phyloP scores from a whole-genome alignment of 2,797 vertebrate genomes.

The Galagoides demidoff region DNA sequence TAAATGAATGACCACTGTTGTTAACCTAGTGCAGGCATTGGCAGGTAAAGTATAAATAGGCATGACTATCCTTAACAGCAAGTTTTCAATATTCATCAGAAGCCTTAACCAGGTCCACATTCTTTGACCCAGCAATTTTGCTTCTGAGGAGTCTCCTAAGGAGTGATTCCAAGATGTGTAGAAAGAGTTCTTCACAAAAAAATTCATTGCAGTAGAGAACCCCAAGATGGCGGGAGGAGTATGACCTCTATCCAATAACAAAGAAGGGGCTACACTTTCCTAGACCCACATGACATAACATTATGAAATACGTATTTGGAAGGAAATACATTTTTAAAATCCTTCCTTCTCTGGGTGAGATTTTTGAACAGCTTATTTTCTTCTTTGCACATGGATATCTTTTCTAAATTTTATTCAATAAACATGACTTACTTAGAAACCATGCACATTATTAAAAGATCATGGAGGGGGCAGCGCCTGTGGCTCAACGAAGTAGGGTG shows the following conservation, averaged over 20 bases:
- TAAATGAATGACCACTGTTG: background rate
- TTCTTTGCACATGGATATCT: background rate
- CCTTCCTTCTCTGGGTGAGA: background rate
- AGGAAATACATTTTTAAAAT: slow-evolving; percentile 37
- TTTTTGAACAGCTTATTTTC: slow-evolving; percentile 17
- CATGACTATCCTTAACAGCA: background rate
- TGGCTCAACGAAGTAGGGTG: too few species aligned
- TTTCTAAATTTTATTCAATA: slow-evolving; percentile 47
- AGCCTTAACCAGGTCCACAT: background rate
- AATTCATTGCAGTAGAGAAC: background rate
- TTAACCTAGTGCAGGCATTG: background rate
- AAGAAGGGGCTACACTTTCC: background rate
- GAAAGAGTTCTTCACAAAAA: background rate
- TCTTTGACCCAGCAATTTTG: slow-evolving; percentile 7
- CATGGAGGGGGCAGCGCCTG: too few species aligned
- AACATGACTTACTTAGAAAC: slow-evolving; percentile 36
- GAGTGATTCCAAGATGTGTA: slow-evolving; percentile 30
- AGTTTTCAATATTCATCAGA: slow-evolving; percentile 38
- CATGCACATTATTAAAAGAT: background rate
- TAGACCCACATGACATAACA: background rate
- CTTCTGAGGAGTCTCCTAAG: slow-evolving; percentile 34
- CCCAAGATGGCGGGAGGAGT: background rate
- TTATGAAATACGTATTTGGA: background rate
- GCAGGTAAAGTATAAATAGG: background rate
- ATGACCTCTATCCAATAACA: background rate